Percentiles rank a stretch among this genome's conserved stretches.
These are phyloP conservation scores for Hystrix brachyura DNA, from an alignment of 2,113 vertebrate species.

Conservation along the genomic window DNA sequence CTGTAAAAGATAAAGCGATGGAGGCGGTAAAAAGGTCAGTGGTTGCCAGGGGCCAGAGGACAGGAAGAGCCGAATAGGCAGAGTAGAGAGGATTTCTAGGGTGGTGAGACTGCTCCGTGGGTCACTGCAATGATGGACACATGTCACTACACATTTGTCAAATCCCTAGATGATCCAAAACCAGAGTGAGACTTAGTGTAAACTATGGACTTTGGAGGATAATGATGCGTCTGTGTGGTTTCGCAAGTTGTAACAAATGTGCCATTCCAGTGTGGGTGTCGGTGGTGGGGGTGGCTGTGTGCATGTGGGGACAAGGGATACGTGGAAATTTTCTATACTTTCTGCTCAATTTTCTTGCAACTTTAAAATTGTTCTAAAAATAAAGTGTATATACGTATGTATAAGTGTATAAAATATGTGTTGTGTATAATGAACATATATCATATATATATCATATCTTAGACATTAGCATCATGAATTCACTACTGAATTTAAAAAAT, in stretches of 20 bases:
- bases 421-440: neutral
- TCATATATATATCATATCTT: neutral
- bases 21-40: neutral
- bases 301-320: too few species aligned
- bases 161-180: too few species aligned
- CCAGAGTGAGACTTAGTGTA: too few species aligned
- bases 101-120: neutral
- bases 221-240: neutral
- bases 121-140: neutral
- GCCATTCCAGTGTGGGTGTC: too few species aligned
- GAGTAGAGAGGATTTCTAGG: neutral
- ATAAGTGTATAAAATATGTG: neutral
- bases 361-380: neutral
- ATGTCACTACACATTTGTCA: too few species aligned
- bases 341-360: neutral
- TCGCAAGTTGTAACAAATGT: neutral
- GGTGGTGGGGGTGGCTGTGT: neutral
- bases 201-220: neutral
- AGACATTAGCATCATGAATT: neutral
- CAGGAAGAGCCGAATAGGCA: neutral
- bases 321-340: neutral
- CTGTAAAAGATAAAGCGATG: neutral
- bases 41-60: neutral
- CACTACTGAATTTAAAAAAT: neutral
- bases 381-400: neutral